Evolutionary conservation across 2,113 vertebrate species (phyloP), one percentile per base, ranked within the genome.

Genomic region (Hymenochirus boettgeri): DNA sequence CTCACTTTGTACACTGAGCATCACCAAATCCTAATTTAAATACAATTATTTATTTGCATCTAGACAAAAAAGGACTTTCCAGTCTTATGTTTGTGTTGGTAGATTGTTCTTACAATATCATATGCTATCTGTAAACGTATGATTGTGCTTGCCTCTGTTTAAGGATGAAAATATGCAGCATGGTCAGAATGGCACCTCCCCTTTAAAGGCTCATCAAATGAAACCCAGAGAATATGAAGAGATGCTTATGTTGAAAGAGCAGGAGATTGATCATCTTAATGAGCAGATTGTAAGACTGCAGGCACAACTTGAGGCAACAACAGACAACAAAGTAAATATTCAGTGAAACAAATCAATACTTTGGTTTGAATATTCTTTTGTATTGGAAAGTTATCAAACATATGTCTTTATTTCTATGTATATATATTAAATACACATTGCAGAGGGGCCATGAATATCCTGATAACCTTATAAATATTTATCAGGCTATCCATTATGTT

Each of bases 201-300:
- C 77, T 62, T 27, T 75, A 79, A 82, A 83, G 54, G 83, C 83
- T 71, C 88, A 83, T 79, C 80, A 78, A 75, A 67, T 83, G 72
- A 81, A 90, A 65, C 83, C 90, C 74, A 90, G 79, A 77, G 90
- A 88, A 79, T 89, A 89, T n/a, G 77, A 83, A 74, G 88, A 88
- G 80, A 85, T 93, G 71, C 86, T 96, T 85, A 85, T 92, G 73
- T 83, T 93, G 79, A 96, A 93, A 81, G 92, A 97, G 72, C 80
- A 82, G 70, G 88, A 95, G 85, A 93, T 96, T 82, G 74, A 82
- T 56, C 79, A 74, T 54, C 91, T 97, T 75, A 93, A 88, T 81
- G 89, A 94, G 33, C 87, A 96, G 79, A 85, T 95, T 79, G 70
- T 72, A 86, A 92, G 91, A 74, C 83, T 90, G 53, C 91, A 93